Evolutionary conservation across 92 coral and sea anemone species (phyloP).

Genomic region (Palythoa heliodiscus): DNA sequence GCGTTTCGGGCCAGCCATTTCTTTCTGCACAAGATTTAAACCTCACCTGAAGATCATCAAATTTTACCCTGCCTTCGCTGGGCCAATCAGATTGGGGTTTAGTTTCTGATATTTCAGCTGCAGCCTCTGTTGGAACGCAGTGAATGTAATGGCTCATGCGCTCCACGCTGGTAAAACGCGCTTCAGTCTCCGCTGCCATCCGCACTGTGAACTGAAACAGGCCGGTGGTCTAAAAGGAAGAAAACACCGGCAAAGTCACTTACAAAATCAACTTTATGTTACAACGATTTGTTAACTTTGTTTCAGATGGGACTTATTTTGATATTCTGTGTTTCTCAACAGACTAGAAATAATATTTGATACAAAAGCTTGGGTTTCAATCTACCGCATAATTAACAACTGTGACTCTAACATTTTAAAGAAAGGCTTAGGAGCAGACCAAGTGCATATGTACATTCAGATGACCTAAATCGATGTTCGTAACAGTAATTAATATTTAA

Average conservation of each 20-base stretch:
- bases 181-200: constrained; percentile 89
- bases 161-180: constrained; percentile 93
- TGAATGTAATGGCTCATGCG: constrained; percentile 83
- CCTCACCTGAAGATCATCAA: constrained; percentile 60
- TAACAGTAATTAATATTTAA: too few relatives aligned
- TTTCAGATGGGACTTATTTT: too few relatives aligned
- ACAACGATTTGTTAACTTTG: background rate
- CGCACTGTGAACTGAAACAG: constrained; percentile 94
- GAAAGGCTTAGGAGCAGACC: too few relatives aligned
- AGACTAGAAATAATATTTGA: too few relatives aligned
- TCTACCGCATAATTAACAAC: too few relatives aligned
- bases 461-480: too few relatives aligned
- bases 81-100: constrained; percentile 85
- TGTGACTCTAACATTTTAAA: too few relatives aligned
- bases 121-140: constrained; percentile 77
- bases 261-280: background rate
- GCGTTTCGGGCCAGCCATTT: too few relatives aligned
- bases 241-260: background rate
- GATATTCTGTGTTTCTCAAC: too few relatives aligned
- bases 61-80: constrained; percentile 57
- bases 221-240: constrained; percentile 68
- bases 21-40: background rate
- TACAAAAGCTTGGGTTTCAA: too few relatives aligned
- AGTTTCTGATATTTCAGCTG: constrained; percentile 65
- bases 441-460: too few relatives aligned